These are phyloP conservation scores for Cataglyphis livida DNA, from an alignment of 2,888 invertebrate species.

Conservation along the genomic window DNA sequence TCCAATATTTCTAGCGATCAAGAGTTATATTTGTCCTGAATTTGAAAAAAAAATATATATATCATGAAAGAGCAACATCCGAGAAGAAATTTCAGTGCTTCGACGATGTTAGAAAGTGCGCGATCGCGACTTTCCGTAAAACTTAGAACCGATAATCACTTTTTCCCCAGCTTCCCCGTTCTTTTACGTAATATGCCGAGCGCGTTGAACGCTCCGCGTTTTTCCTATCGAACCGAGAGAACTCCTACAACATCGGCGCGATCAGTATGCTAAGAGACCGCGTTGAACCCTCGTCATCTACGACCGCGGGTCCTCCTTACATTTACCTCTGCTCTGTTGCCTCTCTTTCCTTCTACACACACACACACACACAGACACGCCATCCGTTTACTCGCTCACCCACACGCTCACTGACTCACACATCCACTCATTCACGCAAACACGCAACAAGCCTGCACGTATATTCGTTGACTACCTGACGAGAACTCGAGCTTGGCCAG, in stretches of 20 bases:
- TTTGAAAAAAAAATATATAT: background rate
- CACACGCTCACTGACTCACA: conserved; percentile 5
- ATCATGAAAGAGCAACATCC: background rate
- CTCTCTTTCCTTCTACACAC: background rate
- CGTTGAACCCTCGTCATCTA: conserved; percentile 22
- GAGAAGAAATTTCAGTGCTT: conserved; percentile 13
- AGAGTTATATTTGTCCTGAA: background rate
- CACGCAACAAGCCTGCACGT: background rate
- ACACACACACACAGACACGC: background rate
- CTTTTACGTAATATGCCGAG: conserved; percentile 35
- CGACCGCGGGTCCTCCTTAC: conserved; percentile 47
- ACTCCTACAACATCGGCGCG: conserved; percentile 4
- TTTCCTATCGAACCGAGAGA: conserved; percentile 12
- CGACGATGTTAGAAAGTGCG: conserved; percentile 43
- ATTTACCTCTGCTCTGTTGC: conserved; percentile 31
- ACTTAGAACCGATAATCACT: conserved; percentile 15
- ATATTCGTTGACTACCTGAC: conserved; percentile 75
- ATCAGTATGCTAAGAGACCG: conserved; percentile 10
- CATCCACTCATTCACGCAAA: background rate
- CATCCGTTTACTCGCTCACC: background rate
- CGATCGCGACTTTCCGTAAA: conserved; percentile 48
- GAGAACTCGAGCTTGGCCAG: conserved; percentile 75
- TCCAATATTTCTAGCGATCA: background rate
- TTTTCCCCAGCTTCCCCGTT: conserved; percentile 21
- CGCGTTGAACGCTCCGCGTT: background rate